A percentile compares a stretch with the other conserved stretches of the same genome.
These are phyloP conservation scores for Cyanistes caeruleus DNA, from an alignment of 2,113 vertebrate species.

Conservation along the genomic window DNA sequence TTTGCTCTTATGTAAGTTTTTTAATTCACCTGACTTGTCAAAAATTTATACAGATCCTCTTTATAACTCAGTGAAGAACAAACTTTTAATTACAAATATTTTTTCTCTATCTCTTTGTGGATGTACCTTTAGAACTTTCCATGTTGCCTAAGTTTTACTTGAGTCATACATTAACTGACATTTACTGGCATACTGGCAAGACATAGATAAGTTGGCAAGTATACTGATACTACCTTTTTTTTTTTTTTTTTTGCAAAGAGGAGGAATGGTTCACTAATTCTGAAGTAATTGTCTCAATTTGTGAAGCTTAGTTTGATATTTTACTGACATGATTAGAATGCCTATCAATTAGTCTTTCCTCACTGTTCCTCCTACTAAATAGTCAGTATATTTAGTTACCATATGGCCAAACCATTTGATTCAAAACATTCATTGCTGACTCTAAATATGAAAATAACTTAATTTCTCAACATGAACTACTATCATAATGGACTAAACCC, in stretches of 20 bases:
- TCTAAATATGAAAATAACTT: not conserved
- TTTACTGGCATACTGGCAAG: not conserved
- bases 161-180: not conserved
- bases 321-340: not conserved
- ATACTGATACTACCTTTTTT: not conserved
- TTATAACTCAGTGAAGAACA: not conserved
- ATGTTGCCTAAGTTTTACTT: not conserved
- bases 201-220: not conserved
- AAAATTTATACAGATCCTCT: not conserved
- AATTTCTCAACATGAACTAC: slow-evolving; percentile 6
- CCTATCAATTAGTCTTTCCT: not conserved
- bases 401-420: not conserved
- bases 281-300: not conserved
- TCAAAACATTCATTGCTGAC: not conserved
- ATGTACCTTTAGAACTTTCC: not conserved
- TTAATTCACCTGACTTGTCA: not conserved
- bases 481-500: not conserved
- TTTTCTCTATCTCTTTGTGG: not conserved
- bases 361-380: not conserved
- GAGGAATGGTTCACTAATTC: not conserved
- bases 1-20: not conserved
- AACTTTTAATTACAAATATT: not conserved
- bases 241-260: not conserved
- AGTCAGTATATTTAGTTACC: not conserved
- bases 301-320: not conserved